phyloP scores from a whole-genome alignment of 2,797 vertebrate species.

The Leptodactylus fallax region DNA sequence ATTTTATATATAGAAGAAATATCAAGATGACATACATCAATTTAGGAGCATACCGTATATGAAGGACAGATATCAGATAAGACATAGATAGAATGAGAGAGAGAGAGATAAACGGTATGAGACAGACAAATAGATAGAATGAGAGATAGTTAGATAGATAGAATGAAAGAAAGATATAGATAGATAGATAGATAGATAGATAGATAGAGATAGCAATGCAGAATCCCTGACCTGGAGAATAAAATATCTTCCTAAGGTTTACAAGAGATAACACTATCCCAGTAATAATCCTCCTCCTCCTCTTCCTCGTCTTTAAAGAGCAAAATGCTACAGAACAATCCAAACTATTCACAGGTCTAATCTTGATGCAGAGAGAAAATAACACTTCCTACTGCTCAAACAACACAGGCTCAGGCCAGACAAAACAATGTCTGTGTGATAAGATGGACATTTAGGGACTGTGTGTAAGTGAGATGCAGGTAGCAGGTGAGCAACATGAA shows the following conservation, averaged over 20 bases:
- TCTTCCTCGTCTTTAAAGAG: conserved; percentile 7
- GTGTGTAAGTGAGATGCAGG: conserved; percentile 47
- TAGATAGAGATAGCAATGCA: not conserved
- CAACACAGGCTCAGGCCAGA: conserved; percentile 46
- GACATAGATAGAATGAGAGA: too few relatives aligned
- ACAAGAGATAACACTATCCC: conserved; percentile 12
- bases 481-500: conserved; percentile 60
- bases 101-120: too few relatives aligned
- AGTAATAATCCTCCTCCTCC: not conserved
- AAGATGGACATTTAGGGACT: conserved; percentile 43
- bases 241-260: not conserved
- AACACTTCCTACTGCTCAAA: conserved; percentile 36
- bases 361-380: conserved; percentile 46
- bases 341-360: conserved; percentile 48
- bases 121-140: too few relatives aligned
- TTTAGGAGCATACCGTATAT: too few relatives aligned
- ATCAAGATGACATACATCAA: too few relatives aligned
- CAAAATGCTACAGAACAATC: conserved; percentile 50
- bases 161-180: not conserved
- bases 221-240: not conserved
- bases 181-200: conserved; percentile 3
- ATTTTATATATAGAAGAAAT: too few relatives aligned
- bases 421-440: conserved; percentile 54
- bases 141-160: too few relatives aligned
- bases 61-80: too few relatives aligned